Conservation (phyloP, 2,888 invertebrate species). For the Peribatodes rhomboidaria region DNA sequence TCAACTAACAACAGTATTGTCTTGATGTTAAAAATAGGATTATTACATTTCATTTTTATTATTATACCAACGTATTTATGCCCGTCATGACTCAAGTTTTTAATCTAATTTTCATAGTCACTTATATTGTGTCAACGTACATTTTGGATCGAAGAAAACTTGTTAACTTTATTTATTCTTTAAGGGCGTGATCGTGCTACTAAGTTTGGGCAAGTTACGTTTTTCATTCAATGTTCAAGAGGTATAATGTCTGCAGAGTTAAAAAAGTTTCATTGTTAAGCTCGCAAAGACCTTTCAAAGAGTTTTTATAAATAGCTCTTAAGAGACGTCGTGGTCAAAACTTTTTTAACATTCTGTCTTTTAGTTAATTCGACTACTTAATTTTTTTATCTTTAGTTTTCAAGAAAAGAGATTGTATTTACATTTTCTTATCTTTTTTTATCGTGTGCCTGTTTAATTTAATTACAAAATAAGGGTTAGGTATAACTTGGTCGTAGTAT, state of each 20-base stretch:
- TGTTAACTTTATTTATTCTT: slow-evolving; percentile 29
- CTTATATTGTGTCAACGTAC: slow-evolving; percentile 14
- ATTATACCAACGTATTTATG: too few relatives aligned
- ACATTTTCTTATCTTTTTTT: too few relatives aligned
- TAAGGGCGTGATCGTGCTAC: slow-evolving; percentile 26
- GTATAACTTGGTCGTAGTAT: too few relatives aligned
- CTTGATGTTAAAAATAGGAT: too few relatives aligned
- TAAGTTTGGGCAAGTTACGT: slow-evolving; percentile 32
- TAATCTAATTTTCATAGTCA: slow-evolving; percentile 8
- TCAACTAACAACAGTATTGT: too few relatives aligned
- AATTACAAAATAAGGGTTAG: background rate
- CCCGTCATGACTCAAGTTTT: slow-evolving; percentile 2
- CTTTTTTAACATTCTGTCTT: slow-evolving; percentile 10
- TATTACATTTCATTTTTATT: too few relatives aligned
- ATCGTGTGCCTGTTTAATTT: too few relatives aligned
- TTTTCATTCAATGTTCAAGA: slow-evolving; percentile 31
- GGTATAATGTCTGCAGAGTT: slow-evolving; percentile 29
- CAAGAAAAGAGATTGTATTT: too few relatives aligned
- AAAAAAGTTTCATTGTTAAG: slow-evolving; percentile 34
- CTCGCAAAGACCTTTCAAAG: slow-evolving; percentile 27
- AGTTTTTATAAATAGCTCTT: slow-evolving; percentile 27
- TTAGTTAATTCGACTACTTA: slow-evolving; percentile 1
- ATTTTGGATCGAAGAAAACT: slow-evolving; percentile 7
- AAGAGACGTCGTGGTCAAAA: slow-evolving; percentile 24
- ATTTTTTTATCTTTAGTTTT: background rate